A percentile compares a stretch with the other conserved stretches of the same genome.
Conservation (phyloP, 2,113 vertebrate species). For the Cyprinodon brontotheroides region DNA sequence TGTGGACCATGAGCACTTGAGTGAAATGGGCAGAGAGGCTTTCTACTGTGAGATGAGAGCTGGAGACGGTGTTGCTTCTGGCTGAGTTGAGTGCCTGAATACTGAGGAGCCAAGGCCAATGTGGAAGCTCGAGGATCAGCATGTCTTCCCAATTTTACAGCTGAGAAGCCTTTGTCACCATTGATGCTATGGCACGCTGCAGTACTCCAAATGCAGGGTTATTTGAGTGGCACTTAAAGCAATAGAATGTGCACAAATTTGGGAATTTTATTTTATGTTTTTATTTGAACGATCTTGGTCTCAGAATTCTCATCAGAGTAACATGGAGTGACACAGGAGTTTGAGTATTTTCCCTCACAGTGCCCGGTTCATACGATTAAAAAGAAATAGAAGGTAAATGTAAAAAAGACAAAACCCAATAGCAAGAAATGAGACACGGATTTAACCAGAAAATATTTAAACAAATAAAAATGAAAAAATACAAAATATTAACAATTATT, state of each 20-base stretch:
- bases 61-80: slow-evolving; percentile 67
- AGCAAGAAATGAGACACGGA: neutral
- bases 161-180: slow-evolving; percentile 60
- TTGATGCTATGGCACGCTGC: slow-evolving; percentile 49
- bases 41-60: slow-evolving; percentile 64
- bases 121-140: slow-evolving; percentile 68
- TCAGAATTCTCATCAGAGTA: slow-evolving; percentile 51
- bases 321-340: slow-evolving; percentile 51
- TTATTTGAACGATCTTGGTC: slow-evolving; percentile 35
- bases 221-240: slow-evolving; percentile 62
- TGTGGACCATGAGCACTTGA: slow-evolving; percentile 64
- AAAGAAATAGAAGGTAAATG: slow-evolving; percentile 29
- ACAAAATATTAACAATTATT: no score
- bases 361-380: slow-evolving; percentile 37
- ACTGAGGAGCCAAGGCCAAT: slow-evolving; percentile 45
- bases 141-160: slow-evolving; percentile 77
- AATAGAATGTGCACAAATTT: slow-evolving; percentile 57
- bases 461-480: neutral
- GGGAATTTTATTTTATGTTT: slow-evolving; percentile 16
- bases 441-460: neutral
- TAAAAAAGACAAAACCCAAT: neutral
- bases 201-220: slow-evolving; percentile 48
- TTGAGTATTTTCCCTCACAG: slow-evolving; percentile 34
- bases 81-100: slow-evolving; percentile 66
- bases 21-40: slow-evolving; percentile 69